Percentiles rank a stretch among this genome's conserved stretches.
Conservation (phyloP, 2,888 invertebrate genomes). For the Drosophila yooni region DNA sequence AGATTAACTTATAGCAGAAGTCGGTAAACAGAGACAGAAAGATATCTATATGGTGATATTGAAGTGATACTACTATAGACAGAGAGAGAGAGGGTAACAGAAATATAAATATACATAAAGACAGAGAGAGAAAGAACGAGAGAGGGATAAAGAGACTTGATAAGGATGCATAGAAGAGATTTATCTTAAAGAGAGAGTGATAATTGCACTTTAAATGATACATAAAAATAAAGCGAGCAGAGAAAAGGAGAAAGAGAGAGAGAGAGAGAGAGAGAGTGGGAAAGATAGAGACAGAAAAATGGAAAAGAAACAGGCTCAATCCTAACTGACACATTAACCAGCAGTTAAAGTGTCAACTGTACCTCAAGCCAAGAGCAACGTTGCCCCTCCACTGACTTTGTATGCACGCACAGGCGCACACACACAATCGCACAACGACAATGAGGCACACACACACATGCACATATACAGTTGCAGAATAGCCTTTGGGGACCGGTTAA, state of each 20-base stretch:
- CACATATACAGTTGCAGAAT: slow-evolving; percentile 16
- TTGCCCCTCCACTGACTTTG: slow-evolving; percentile 6
- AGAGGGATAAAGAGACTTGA: neutral
- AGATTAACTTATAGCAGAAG: neutral
- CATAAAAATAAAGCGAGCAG: neutral
- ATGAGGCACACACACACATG: slow-evolving; percentile 15
- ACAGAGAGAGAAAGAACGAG: neutral
- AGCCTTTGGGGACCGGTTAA: slow-evolving; percentile 70
- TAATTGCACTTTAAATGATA: neutral
- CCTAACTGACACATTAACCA: slow-evolving; percentile 61
- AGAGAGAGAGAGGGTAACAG: neutral
- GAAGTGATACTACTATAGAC: neutral
- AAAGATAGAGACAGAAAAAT: neutral
- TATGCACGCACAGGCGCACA: slow-evolving; percentile 25
- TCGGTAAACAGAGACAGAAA: neutral
- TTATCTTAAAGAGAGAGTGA: neutral
- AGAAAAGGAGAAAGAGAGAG: neutral
- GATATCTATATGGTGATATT: neutral
- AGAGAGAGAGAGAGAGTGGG: neutral
- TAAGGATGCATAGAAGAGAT: neutral
- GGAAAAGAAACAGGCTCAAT: slow-evolving; percentile 38
- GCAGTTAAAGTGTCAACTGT: slow-evolving; percentile 74
- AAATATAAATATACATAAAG: neutral
- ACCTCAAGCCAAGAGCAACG: slow-evolving; percentile 51
- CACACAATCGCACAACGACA: slow-evolving; percentile 1